Percentiles rank a stretch among this genome's conserved stretches.
Evolutionary conservation across 2,113 vertebrate genomes (phyloP).

Genomic region (Vulpes lagopus): DNA sequence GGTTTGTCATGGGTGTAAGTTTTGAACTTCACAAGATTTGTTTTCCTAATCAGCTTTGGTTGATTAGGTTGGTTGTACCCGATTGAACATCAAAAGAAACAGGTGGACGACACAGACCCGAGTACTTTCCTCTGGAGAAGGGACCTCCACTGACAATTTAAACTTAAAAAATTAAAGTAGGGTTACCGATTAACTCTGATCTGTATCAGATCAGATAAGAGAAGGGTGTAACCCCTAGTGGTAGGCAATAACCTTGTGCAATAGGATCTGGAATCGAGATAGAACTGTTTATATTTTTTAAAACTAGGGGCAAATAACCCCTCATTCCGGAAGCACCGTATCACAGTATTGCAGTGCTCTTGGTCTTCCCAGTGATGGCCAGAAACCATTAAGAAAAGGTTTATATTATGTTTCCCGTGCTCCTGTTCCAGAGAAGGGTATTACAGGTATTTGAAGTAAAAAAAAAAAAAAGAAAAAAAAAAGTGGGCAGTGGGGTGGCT

Average conservation of each 20-base stretch:
- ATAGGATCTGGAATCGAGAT: background rate
- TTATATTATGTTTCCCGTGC: background rate
- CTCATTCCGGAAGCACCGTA: background rate
- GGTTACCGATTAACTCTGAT: slow-evolving; percentile 26
- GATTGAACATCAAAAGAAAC: background rate
- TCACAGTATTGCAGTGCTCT: background rate
- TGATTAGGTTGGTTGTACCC: background rate
- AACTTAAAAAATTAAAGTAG: background rate
- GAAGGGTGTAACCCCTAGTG: background rate
- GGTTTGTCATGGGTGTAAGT: background rate
- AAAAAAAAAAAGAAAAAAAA: background rate
- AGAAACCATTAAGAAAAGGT: background rate
- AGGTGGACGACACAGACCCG: background rate
- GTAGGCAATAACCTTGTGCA: background rate
- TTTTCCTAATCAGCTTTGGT: background rate
- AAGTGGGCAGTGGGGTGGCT: background rate
- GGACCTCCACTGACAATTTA: background rate
- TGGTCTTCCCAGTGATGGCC: background rate
- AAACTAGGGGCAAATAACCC: background rate
- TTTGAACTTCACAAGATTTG: background rate
- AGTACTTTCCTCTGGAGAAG: background rate
- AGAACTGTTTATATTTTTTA: background rate
- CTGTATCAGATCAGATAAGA: background rate
- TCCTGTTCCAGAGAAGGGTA: background rate
- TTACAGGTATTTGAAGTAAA: background rate